Evolutionary conservation across 2,888 invertebrate species (phyloP), one percentile per base, ranked within the genome.

Genomic region (Melanargia galathea): DNA sequence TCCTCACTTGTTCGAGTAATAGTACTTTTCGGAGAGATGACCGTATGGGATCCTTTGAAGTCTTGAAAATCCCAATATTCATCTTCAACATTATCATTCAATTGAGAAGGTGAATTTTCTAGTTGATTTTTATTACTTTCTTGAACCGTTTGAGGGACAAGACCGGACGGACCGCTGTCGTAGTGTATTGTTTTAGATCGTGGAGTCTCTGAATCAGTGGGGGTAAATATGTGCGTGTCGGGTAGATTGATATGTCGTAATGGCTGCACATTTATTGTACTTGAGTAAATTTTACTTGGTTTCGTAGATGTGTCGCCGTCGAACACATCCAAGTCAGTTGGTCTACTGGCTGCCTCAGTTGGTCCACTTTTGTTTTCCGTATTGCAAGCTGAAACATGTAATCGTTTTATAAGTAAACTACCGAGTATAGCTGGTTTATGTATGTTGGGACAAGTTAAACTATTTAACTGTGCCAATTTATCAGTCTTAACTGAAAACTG

Each of bases 121-220:
- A 60, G 20, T 62, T 72, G 62, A 16, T 59, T 71, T 60, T 76
- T 75, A 45, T 65, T 71, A 49, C 73, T 73, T 52, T 74, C 63
- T 40, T 74, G 64, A 40, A 76, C 63, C 7, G 57, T 64, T 67
- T 84, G 82, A 18, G 86, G 81, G 43, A 86, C 67, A n/a, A 87
- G 74, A 24, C 82, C 77, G 11, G 81, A 68, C n/a, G 83, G 78
- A 52, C 71, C 75, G 57, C 69, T 80, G 66, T 86, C 83, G 67
- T 92, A 91, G 72, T 92, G 92, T 57, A 92, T 92, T 20, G 91
- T 92, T 79, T 90, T 92, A 33, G 92, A 92, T 67, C 90, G 83
- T 33, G 92, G 92, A 60, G 86, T 90, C 78, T 92, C 90, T 0
- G 92, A 92, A 73, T 92, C 90, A 30, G 90, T 90, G 4, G 92